Percentiles rank a stretch among this genome's conserved stretches.
Evolutionary conservation across 2,113 vertebrate genomes (phyloP).

Genomic region (Amphilophus citrinellus): DNA sequence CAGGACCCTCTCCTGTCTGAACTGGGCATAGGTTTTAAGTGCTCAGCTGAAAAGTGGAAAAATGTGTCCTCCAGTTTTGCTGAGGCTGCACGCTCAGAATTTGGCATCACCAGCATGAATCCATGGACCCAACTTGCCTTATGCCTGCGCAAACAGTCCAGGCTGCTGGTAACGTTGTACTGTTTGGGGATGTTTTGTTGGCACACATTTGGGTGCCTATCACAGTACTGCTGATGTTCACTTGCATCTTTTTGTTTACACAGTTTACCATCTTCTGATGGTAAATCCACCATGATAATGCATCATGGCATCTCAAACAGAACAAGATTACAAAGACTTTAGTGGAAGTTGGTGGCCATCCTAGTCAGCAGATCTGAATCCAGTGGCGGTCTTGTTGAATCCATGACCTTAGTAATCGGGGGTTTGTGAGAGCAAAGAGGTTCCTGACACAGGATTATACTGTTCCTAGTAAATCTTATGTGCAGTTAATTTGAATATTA

Average conservation of each 20-base stretch:
- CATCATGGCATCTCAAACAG: too few species aligned
- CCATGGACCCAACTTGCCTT: background rate
- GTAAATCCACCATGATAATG: background rate
- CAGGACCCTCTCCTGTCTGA: background rate
- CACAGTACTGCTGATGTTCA: background rate
- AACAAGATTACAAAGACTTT: background rate
- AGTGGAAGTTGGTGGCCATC: background rate
- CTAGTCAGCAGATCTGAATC: background rate
- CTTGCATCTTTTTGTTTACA: background rate
- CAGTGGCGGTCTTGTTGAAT: background rate
- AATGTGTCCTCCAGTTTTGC: background rate
- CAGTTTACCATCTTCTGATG: background rate
- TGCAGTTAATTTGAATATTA: background rate
- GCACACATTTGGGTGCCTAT: background rate
- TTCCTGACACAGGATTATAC: too few species aligned
- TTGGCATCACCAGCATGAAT: background rate
- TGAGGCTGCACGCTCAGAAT: background rate
- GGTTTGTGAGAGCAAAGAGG: background rate
- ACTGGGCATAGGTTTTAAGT: background rate
- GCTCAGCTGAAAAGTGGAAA: background rate
- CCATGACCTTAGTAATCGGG: background rate
- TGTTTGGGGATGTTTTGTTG: background rate
- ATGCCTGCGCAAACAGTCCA: background rate
- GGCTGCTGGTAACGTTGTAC: background rate
- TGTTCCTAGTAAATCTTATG: background rate